phyloP scores from a whole-genome alignment of 2,797 vertebrate species.

The Gallinago stenura region DNA sequence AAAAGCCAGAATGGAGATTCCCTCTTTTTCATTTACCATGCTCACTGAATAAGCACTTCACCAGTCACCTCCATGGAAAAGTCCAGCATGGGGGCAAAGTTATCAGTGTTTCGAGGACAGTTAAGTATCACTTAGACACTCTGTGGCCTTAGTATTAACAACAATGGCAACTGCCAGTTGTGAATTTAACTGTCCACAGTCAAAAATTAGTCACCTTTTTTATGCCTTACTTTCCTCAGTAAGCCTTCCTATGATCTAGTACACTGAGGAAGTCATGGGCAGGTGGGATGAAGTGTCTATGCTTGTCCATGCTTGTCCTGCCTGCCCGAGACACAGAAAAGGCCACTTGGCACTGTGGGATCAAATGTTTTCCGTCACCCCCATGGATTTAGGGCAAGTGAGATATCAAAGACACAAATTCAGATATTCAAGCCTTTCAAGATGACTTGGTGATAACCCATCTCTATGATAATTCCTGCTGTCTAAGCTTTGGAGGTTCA shows the following conservation, averaged over 20 bases:
- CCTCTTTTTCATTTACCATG: fast-evolving
- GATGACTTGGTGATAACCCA: neutral
- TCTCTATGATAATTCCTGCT: neutral
- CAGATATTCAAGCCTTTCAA: neutral
- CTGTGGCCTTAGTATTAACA: neutral
- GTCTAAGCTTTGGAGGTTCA: neutral
- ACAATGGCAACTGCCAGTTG: neutral
- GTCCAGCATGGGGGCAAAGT: neutral
- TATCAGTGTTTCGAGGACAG: neutral
- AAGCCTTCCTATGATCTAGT: neutral
- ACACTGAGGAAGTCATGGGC: neutral
- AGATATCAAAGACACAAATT: neutral
- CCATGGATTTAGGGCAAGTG: neutral
- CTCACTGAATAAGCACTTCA: neutral
- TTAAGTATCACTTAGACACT: neutral
- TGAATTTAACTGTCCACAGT: neutral
- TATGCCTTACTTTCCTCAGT: neutral
- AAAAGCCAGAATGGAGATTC: neutral
- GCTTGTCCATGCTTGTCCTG: neutral
- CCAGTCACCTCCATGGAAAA: neutral
- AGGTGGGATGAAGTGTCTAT: neutral
- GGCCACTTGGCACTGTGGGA: neutral
- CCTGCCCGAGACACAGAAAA: neutral
- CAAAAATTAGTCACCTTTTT: neutral
- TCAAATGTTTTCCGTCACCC: neutral